phyloP scores from a whole-genome alignment of 1,140 invertebrate species.

The Chironomus tepperi region DNA sequence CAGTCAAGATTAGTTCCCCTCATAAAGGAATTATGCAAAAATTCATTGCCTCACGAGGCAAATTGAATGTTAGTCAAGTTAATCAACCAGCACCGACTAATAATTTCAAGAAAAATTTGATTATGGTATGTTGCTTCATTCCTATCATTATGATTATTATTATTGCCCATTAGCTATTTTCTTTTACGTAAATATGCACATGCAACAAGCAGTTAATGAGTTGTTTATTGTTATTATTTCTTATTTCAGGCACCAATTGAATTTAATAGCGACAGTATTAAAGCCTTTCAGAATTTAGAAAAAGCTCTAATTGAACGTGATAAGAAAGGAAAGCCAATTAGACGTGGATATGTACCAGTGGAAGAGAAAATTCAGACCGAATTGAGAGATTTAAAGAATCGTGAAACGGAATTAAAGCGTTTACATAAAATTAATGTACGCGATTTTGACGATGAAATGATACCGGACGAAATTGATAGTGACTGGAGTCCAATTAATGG shows the following conservation, averaged over 20 bases:
- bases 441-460: slow-evolving; percentile 41
- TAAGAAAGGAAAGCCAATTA: slow-evolving; percentile 46
- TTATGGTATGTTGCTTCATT: slow-evolving; percentile 25
- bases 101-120: slow-evolving; percentile 20
- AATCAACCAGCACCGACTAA: slow-evolving; percentile 13
- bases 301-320: slow-evolving; percentile 43
- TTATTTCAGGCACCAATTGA: slow-evolving; percentile 24
- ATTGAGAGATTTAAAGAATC: slow-evolving; percentile 59
- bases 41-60: slow-evolving; percentile 63
- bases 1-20: slow-evolving; percentile 49
- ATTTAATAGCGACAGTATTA: slow-evolving; percentile 22
- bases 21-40: slow-evolving; percentile 67
- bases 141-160: slow-evolving; percentile 25
- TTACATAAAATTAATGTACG: slow-evolving; percentile 40
- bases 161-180: slow-evolving; percentile 26
- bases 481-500: slow-evolving; percentile 44
- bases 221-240: background rate
- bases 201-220: too few species aligned
- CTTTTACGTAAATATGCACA: background rate
- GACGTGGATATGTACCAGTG: slow-evolving; percentile 58
- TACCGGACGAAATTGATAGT: slow-evolving; percentile 48
- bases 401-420: slow-evolving; percentile 64
- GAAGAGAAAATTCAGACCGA: slow-evolving; percentile 73
- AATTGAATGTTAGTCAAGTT: slow-evolving; percentile 40
- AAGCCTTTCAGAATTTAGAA: slow-evolving; percentile 30